Percentiles rank a stretch among this genome's conserved stretches.
Conservation (phyloP, 2,797 vertebrate genomes). For the Sebastes vulpes region DNA sequence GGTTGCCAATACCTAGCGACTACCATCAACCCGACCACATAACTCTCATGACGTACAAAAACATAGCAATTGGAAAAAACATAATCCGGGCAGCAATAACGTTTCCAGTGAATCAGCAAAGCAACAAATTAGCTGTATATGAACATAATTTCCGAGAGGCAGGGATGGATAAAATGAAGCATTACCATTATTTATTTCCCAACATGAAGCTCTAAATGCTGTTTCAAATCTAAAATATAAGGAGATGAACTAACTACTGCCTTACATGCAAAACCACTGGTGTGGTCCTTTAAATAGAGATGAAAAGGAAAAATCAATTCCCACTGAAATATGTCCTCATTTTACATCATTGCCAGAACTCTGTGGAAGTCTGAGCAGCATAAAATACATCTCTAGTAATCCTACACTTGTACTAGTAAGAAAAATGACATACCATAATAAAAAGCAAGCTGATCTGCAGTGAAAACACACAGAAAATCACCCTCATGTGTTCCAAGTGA, state of each 20-base stretch:
- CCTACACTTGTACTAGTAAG: neutral
- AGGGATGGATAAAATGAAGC: neutral
- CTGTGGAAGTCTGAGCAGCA: neutral
- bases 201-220: neutral
- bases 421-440: neutral
- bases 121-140: too few species aligned
- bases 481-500: neutral
- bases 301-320: neutral
- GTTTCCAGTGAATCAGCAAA: too few species aligned
- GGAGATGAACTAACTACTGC: neutral
- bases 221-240: neutral
- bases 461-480: slow-evolving; percentile 5
- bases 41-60: too few species aligned
- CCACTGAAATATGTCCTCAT: neutral
- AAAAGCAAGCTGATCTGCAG: neutral
- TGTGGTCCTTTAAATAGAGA: neutral
- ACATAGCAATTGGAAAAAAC: too few species aligned
- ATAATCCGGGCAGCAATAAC: too few species aligned
- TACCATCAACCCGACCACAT: too few species aligned
- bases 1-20: too few species aligned
- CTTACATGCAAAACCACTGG: neutral
- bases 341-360: neutral
- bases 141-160: neutral
- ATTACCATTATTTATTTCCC: neutral
- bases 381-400: slow-evolving; percentile 3